These are phyloP conservation scores for Plutella xylostella DNA, from an alignment of 2,888 invertebrate species.

Conservation along the genomic window DNA sequence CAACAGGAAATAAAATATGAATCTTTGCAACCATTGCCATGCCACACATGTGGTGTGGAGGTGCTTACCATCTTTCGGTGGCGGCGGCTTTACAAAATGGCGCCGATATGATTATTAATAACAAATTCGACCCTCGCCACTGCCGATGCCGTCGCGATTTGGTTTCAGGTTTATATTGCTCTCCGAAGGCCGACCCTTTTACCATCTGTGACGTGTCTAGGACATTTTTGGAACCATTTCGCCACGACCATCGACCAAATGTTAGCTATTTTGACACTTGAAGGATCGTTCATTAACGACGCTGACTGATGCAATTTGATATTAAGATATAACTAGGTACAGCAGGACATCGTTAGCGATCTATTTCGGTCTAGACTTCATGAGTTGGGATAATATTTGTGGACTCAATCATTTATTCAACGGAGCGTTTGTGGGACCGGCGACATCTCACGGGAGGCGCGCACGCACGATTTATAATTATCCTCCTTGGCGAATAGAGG, in stretches of 20 bases:
- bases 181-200: slow-evolving; percentile 40
- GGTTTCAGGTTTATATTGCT: slow-evolving; percentile 50
- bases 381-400: slow-evolving; percentile 39
- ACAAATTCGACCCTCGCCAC: slow-evolving; percentile 36
- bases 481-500: slow-evolving; percentile 44
- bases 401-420: slow-evolving; percentile 63
- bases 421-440: slow-evolving; percentile 37
- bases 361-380: slow-evolving; percentile 52
- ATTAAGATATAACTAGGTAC: slow-evolving; percentile 35
- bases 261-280: background rate
- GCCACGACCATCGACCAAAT: background rate
- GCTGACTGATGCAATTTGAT: slow-evolving; percentile 3
- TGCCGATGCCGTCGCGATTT: slow-evolving; percentile 34
- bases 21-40: background rate
- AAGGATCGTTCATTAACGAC: background rate
- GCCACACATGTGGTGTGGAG: slow-evolving; percentile 8
- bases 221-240: slow-evolving; percentile 4
- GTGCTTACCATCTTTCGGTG: slow-evolving; percentile 14
- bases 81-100: slow-evolving; percentile 46
- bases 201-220: slow-evolving; percentile 55
- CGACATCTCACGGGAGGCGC: slow-evolving; percentile 61
- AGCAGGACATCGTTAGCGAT: slow-evolving; percentile 57
- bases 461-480: slow-evolving; percentile 63
- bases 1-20: slow-evolving; percentile 14
- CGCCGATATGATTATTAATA: slow-evolving; percentile 65